phyloP scores from a whole-genome alignment of 2,888 invertebrate species.

The Congeria kusceri region DNA sequence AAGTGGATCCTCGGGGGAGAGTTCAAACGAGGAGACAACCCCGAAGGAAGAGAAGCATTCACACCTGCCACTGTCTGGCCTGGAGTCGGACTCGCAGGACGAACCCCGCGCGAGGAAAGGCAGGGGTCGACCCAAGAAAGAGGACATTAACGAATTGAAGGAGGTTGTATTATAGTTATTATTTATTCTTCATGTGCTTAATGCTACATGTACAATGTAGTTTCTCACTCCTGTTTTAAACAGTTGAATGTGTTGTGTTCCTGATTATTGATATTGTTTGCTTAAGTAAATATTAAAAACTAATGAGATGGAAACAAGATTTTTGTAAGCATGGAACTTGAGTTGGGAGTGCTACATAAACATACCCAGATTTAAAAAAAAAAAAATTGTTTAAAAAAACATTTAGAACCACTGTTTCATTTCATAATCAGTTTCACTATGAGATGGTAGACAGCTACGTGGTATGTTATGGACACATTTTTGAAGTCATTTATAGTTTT shows the following conservation, averaged over 20 bases:
- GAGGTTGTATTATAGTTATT: conserved; percentile 56
- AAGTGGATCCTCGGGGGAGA: conserved; percentile 60
- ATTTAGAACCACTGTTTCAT: too few relatives aligned
- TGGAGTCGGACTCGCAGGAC: conserved; percentile 30
- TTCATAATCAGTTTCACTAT: too few relatives aligned
- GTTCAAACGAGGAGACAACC: conserved; percentile 59
- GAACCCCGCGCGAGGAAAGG: conserved; percentile 15
- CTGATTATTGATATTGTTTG: too few relatives aligned
- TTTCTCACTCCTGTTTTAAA: neutral
- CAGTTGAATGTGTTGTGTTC: neutral
- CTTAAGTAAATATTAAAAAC: too few relatives aligned
- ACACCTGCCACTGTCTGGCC: neutral
- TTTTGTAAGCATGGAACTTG: too few relatives aligned
- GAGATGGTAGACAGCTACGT: too few relatives aligned
- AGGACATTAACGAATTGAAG: conserved; percentile 72
- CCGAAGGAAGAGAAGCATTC: conserved; percentile 28
- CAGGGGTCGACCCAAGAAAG: conserved; percentile 60
- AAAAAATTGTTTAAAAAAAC: too few relatives aligned
- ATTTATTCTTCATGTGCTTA: neutral
- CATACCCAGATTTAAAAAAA: too few relatives aligned
- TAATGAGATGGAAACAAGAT: too few relatives aligned
- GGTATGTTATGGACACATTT: too few relatives aligned
- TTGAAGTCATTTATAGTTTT: too few relatives aligned
- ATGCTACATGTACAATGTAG: neutral
- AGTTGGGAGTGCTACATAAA: too few relatives aligned